Percentiles rank a stretch among this genome's conserved stretches.
Conservation (phyloP, 1,140 invertebrate species). For the Stenopsyche tienmushanensis region DNA sequence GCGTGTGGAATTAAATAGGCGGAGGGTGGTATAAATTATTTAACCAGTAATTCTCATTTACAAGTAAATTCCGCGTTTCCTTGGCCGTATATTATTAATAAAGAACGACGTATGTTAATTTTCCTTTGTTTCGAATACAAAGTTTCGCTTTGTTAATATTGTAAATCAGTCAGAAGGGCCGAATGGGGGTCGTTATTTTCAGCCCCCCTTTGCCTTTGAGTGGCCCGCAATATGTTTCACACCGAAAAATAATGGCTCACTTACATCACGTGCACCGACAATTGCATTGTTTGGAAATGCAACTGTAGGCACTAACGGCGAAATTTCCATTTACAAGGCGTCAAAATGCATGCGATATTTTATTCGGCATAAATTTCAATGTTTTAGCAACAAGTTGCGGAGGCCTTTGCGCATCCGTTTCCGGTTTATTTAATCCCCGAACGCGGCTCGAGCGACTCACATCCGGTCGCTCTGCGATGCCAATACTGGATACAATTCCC, state of each 20-base stretch:
- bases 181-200: neutral
- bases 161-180: slow-evolving; percentile 5
- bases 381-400: slow-evolving; percentile 39
- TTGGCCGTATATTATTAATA: slow-evolving; percentile 5
- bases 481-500: neutral
- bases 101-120: slow-evolving; percentile 10
- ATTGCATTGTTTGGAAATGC: slow-evolving; percentile 17
- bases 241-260: neutral
- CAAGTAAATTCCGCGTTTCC: slow-evolving; percentile 10
- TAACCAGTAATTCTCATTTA: slow-evolving; percentile 2
- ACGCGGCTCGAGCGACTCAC: slow-evolving; percentile 14
- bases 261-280: neutral
- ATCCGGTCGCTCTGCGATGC: neutral
- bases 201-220: neutral
- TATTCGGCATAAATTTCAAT: slow-evolving; percentile 39
- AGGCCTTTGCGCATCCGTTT: slow-evolving; percentile 16
- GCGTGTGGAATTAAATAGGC: too few species aligned
- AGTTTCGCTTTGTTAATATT: neutral
- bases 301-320: slow-evolving; percentile 7
- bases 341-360: slow-evolving; percentile 39
- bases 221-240: neutral
- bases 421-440: slow-evolving; percentile 32
- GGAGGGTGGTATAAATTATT: neutral
- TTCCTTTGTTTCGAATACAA: slow-evolving; percentile 2
- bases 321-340: slow-evolving; percentile 37